Evolutionary conservation across 2,113 vertebrate species (phyloP).

Genomic region (Lichenostomus cassidix): DNA sequence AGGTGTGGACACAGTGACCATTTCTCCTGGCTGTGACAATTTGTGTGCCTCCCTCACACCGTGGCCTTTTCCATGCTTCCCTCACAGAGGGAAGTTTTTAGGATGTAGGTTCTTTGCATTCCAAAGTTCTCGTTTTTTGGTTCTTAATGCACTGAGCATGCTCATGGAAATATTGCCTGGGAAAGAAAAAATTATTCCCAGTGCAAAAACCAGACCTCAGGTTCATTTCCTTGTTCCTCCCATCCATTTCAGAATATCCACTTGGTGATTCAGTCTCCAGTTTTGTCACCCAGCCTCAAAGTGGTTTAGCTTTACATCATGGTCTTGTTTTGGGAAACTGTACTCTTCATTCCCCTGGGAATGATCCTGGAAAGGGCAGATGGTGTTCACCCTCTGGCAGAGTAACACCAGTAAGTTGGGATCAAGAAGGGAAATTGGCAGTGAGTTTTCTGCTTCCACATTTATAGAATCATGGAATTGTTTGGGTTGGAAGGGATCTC

Average conservation of each 20-base stretch:
- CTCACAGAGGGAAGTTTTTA: neutral
- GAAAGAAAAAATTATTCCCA: neutral
- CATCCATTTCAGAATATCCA: neutral
- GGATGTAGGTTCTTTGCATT: neutral
- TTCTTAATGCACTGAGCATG: fast-evolving
- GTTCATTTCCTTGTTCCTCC: neutral
- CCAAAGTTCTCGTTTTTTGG: neutral
- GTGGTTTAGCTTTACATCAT: neutral
- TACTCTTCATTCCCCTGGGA: neutral
- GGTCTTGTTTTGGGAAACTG: neutral
- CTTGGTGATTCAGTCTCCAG: neutral
- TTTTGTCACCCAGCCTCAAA: neutral
- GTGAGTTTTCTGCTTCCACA: neutral
- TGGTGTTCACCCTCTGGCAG: neutral
- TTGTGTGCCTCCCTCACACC: fast-evolving
- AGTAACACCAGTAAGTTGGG: neutral
- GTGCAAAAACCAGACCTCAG: neutral
- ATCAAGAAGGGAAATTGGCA: neutral
- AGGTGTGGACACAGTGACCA: neutral
- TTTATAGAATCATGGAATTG: neutral
- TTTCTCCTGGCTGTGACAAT: neutral
- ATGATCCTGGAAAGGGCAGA: neutral
- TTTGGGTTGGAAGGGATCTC: neutral
- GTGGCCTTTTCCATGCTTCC: no score
- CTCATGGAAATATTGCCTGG: neutral